phyloP scores from a whole-genome alignment of 2,888 invertebrate species.

The Pyralis farinalis region DNA sequence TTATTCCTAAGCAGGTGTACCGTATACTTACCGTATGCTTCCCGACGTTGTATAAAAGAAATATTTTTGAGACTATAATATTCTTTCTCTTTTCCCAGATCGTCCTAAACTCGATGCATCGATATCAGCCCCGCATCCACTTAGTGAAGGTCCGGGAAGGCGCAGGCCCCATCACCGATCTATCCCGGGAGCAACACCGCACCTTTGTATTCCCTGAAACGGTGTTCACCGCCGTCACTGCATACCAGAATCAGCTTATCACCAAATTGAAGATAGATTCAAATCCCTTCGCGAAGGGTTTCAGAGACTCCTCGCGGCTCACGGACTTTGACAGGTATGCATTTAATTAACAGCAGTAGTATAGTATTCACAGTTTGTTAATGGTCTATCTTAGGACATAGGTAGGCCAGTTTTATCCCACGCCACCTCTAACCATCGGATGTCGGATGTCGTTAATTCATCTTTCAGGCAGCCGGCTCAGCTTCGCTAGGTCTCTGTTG shows the following conservation, averaged over 20 bases:
- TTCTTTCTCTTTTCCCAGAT: conserved; percentile 84
- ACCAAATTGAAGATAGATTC: conserved; percentile 99
- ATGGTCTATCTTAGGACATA: too few relatives aligned
- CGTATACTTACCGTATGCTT: too few relatives aligned
- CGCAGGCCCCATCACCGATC: conserved; percentile 89
- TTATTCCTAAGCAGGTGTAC: too few relatives aligned
- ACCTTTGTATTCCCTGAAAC: conserved; percentile 99
- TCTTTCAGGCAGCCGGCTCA: too few relatives aligned
- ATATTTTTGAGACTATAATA: background rate
- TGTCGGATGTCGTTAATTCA: too few relatives aligned
- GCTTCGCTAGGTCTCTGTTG: too few relatives aligned
- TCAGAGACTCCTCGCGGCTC: conserved; percentile 96
- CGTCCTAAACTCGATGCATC: conserved; percentile 99
- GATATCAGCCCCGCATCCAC: conserved; percentile 99
- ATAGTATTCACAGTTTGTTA: too few relatives aligned
- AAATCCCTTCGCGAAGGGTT: conserved; percentile 99
- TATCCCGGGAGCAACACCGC: conserved; percentile 94
- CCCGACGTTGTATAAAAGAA: too few relatives aligned
- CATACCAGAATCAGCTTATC: conserved; percentile 99
- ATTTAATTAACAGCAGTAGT: too few relatives aligned
- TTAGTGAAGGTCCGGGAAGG: conserved; percentile 87
- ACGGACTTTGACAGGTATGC: conserved; percentile 94
- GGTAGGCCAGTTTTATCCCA: too few relatives aligned
- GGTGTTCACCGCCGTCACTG: conserved; percentile 99
- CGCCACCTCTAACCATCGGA: too few relatives aligned